Base-by-base conservation (phyloP, 2,797 vertebrate species). In the Anas acuta region DNA sequence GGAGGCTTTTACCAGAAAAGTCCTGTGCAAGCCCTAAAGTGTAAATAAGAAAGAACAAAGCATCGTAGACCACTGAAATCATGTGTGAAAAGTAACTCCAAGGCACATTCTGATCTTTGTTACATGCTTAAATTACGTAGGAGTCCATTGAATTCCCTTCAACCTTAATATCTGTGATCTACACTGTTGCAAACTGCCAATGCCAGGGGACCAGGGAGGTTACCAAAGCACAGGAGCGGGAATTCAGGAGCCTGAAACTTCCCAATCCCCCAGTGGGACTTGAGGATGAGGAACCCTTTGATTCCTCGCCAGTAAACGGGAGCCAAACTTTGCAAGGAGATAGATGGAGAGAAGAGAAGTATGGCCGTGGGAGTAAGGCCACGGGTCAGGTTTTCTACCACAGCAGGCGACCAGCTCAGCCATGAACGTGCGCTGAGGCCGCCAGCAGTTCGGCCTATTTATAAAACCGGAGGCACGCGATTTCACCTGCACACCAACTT, bases 401-500 rank as follows among this genome's bases (percentile, higher is more conserved):
- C 18, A 41, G 7, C 14, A 54, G 47, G 17, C 57, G 20, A 86
- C 35, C 1, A 7, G 17, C 51, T 93, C 45, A 54, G 22, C 69
- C 61, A 22, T 30, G 76, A 64, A 32, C 6, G 1, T 37, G 39
- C 39, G 26, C 58, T 35, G 69, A 71, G 64, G 76, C 69, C 45
- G 72, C 64, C 2, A 3, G 18, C 5, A 1, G 45, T 87, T 87
- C 51, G 11, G 3, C 32, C 93, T 96, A 87, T 96, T 96, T 95
- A 81, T 97, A 96, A 89, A 84, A 60, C 33, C 25, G 19, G 66
- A 83, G 66, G 56, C 62, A 79, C 8, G 33, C 2, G 0, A 56
- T 84, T 41, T 87, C 69, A 96, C 93, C 94, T 96, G 69, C 74
- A n/a, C 1, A 25, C 90, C 93, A 92, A 37, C 74, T 96, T 95